Base-by-base conservation (phyloP, 2,888 invertebrate genomes). In the Sesamia inferens region DNA sequence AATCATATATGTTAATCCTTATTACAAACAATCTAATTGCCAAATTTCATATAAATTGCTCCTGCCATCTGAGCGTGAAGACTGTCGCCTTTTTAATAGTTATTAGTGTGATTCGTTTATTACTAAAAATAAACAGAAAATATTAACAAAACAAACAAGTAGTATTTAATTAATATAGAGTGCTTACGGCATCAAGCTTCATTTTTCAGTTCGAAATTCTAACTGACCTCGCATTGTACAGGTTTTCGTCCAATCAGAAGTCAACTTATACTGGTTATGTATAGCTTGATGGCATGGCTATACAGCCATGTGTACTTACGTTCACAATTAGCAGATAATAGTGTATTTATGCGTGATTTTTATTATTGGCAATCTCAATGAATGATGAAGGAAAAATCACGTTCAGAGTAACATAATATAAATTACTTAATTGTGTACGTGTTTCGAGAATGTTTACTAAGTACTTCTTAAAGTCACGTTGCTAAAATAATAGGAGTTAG, bases 331-430 rank as follows among this genome's bases (percentile, higher is more conserved):
- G 68, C 61, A 63, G 71, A 68, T 73, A 71, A 81, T 79, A 67
- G 83, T 75, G 69, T 67, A 83, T 81, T 68, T 81, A 81, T 71
- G 75, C 68, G 63, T 83, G 51, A 51, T 61, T 48, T 58, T 77
- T 68, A 58, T 44, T 75, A 75, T 61, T 83, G 79, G 19, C 74
- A 81, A 39, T 79, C 68, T 47, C 61, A 67, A 59, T 68, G 62
- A 78, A 47, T 19, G 22, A 57, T 67, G 67, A 39, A 78, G 67
- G 74, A 61, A 79, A 69, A 61, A 44, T 69, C 80, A 75, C 71
- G 81, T 79, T 78, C 80, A 71, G 13, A 69, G 62, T 5, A 16
- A 73, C 63, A 16, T 68, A 58, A 68, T 44, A 57, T 51, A 24
- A 19, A 2, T 54, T 59, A 51, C 39, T 16, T 68, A 14, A 48